phyloP scores from a whole-genome alignment of 2,113 vertebrate genomes.

The Campylorhamphus procurvoides region DNA sequence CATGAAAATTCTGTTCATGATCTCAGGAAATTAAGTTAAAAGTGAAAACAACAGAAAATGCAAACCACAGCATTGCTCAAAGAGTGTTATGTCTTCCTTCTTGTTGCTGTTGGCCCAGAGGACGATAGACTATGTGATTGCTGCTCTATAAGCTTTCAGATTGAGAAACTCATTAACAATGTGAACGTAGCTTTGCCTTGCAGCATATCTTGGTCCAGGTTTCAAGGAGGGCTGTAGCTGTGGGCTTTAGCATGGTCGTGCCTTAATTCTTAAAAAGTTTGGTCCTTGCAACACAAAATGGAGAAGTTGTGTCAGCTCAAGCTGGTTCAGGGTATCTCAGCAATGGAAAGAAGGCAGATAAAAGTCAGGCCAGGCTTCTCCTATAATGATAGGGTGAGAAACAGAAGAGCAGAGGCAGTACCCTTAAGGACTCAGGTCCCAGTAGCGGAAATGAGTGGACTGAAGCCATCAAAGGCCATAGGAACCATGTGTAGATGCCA shows the following conservation, averaged over 20 bases:
- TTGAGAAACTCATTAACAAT: constrained; percentile 13
- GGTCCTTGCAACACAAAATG: not conserved
- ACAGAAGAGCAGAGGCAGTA: not conserved
- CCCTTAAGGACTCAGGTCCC: not conserved
- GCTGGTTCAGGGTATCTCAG: not conserved
- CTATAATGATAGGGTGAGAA: not conserved
- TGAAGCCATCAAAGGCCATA: not conserved
- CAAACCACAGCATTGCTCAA: not conserved
- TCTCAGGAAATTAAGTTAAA: not conserved
- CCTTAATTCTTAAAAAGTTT: not conserved
- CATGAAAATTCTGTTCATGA: not conserved
- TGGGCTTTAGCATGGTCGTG: not conserved
- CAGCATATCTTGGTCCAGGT: not conserved
- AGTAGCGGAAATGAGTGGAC: not conserved
- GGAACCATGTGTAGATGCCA: rapidly evolving
- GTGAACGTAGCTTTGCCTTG: not conserved
- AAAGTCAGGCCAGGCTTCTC: not conserved
- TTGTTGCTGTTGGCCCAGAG: constrained; percentile 20
- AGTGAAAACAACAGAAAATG: not conserved
- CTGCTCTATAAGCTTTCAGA: not conserved
- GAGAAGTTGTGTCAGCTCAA: not conserved
- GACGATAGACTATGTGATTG: not conserved
- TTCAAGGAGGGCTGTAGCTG: not conserved
- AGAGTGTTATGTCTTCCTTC: not conserved
- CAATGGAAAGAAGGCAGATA: not conserved